Base-by-base conservation (phyloP, 2,888 invertebrate species). In the Odontothrips loti region DNA sequence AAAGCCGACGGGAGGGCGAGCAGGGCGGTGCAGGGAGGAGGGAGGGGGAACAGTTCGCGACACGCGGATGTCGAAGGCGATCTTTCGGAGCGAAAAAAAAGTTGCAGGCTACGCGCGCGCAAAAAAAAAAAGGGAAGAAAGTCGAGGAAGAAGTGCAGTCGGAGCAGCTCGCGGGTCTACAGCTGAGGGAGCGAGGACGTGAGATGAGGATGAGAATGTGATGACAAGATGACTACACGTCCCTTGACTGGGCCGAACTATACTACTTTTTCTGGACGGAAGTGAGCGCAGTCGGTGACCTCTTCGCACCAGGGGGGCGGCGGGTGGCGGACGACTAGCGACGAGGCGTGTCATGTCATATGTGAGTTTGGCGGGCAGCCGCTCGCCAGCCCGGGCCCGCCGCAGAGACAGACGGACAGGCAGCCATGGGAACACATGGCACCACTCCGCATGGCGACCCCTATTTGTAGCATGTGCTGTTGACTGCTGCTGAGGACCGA, bases 381-480 rank as follows among this genome's bases (percentile, higher is more conserved):
- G 34, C 34, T n/a, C n/a, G n/a, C n/a, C n/a, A n/a, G n/a, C n/a
- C n/a, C n/a, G 51, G 51, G 51, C 17, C 63, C 9, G 23, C 20
- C 68, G 23, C 23, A 23, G 23, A 23, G 63, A 23, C 68, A n/a
- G 63, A 20, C 63, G 3, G 63, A 63, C 63, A 63, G 63, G n/a
- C 63, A 63, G 63, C 9, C 68, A 68, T n/a, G 23, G 23, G 23
- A 68, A 68, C 68, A 68, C 68, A 68, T 68, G 68, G 68, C 68
- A 68, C 58, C 58, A 58, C 58, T 58, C 58, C 20, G 68, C 68
- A 6, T 23, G 68, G 68, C 68, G 68, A 68, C 68, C 68, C 68
- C 68, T 68, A 68, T 68, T 68, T 68, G 68, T 68, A 68, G 68
- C 68, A 68, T 68, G 68, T 68, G 68, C 68, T 68, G 68, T 23